phyloP scores from a whole-genome alignment of 37 sponge, comb jelly and placozoan genomes.

The Tethya wilhelma region DNA sequence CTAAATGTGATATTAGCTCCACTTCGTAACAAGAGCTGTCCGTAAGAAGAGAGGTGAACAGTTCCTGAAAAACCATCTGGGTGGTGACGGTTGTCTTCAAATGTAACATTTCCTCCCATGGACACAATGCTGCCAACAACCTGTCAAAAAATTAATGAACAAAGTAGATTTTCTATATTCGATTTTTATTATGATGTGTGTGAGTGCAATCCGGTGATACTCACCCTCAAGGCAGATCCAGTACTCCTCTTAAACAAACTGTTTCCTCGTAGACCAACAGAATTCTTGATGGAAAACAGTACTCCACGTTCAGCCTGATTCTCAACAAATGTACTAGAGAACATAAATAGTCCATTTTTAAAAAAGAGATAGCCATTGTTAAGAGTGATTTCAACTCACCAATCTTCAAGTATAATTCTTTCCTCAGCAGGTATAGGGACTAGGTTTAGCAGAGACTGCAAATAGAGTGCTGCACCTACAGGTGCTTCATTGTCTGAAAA shows the following conservation, averaged over 20 bases:
- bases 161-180: not conserved
- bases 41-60: slow-evolving; percentile 31
- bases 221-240: slow-evolving; percentile 31
- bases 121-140: not conserved
- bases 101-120: not conserved
- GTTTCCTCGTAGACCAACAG: slow-evolving; percentile 1
- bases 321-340: slow-evolving; percentile 9
- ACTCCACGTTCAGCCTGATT: slow-evolving; percentile 14
- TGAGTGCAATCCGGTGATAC: not conserved
- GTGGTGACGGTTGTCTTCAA: slow-evolving; percentile 13
- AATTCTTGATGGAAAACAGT: slow-evolving; percentile 6
- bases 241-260: not conserved
- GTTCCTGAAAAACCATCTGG: slow-evolving; percentile 33
- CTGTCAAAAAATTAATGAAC: not conserved
- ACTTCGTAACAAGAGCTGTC: slow-evolving; percentile 18
- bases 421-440: not conserved
- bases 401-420: not conserved
- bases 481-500: slow-evolving; percentile 3
- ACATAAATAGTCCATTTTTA: not conserved
- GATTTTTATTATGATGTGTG: not conserved
- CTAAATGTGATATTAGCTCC: slow-evolving; percentile 24
- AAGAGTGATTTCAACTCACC: not conserved
- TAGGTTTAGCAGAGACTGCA: not conserved
- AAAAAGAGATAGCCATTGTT: not conserved
- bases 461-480: slow-evolving; percentile 17